These are phyloP conservation scores for Cyrtonyx montezumae DNA, from an alignment of 2,113 vertebrate species.

Conservation along the genomic window DNA sequence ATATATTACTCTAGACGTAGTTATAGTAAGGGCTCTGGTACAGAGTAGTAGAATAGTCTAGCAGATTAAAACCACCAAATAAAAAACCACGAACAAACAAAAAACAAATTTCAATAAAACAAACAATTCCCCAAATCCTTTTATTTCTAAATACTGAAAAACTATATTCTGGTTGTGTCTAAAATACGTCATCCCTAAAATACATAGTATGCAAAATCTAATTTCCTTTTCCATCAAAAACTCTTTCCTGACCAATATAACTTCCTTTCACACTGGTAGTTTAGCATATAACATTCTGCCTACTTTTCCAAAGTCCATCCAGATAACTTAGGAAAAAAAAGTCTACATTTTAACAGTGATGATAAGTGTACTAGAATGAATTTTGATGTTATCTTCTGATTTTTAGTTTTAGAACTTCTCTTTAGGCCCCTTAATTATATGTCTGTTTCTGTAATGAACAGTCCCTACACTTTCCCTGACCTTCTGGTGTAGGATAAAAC, in stretches of 20 bases:
- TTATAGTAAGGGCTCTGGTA: background rate
- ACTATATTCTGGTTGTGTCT: background rate
- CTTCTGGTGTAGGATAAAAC: background rate
- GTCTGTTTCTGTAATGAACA: background rate
- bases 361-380: background rate
- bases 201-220: background rate
- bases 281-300: background rate
- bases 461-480: background rate
- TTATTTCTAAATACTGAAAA: background rate
- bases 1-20: background rate
- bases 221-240: background rate
- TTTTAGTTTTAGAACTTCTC: background rate
- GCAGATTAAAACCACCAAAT: background rate
- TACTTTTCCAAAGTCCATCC: background rate
- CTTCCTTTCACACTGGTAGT: fast-evolving
- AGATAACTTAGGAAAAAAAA: background rate
- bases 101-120: background rate
- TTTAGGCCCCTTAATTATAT: background rate
- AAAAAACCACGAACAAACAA: background rate
- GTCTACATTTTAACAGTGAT: background rate
- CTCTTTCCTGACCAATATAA: background rate
- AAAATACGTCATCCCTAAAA: background rate
- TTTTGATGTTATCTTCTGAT: background rate
- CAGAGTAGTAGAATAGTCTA: background rate
- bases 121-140: fast-evolving